Evolutionary conservation across 2,113 vertebrate species (phyloP).

Genomic region (Mormyrus iriodes): DNA sequence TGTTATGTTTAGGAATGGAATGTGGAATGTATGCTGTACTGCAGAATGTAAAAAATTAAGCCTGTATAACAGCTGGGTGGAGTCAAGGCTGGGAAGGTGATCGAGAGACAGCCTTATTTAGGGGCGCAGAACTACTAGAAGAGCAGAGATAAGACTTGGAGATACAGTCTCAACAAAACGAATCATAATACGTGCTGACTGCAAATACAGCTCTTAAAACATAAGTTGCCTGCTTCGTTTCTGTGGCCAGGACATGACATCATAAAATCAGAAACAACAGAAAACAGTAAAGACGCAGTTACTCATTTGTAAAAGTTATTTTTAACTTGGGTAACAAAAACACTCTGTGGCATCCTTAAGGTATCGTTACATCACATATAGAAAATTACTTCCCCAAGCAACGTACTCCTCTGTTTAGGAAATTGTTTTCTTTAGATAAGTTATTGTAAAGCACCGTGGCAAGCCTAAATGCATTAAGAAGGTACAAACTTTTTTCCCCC

Average conservation of each 20-base stretch:
- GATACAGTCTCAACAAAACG: neutral
- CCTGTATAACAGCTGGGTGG: neutral
- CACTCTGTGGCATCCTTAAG: neutral
- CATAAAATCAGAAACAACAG: neutral
- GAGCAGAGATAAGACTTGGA: neutral
- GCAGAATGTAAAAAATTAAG: neutral
- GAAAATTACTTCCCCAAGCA: neutral
- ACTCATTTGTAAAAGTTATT: neutral
- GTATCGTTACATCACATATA: neutral
- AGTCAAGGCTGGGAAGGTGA: neutral
- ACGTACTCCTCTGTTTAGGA: neutral
- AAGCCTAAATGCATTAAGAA: neutral
- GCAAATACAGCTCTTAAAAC: neutral
- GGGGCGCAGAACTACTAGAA: neutral
- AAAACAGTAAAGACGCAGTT: neutral
- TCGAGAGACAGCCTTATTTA: neutral
- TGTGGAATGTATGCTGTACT: neutral
- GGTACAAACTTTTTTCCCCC: neutral
- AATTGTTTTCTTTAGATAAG: neutral
- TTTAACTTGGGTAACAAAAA: neutral
- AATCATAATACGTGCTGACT: neutral
- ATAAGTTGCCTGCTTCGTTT: neutral
- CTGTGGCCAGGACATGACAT: neutral
- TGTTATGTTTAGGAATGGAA: neutral
- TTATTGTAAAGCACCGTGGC: neutral